A percentile compares a stretch with the other conserved stretches of the same genome.
Conservation (phyloP, 2,888 invertebrate genomes). For the Linyphia triangularis region DNA sequence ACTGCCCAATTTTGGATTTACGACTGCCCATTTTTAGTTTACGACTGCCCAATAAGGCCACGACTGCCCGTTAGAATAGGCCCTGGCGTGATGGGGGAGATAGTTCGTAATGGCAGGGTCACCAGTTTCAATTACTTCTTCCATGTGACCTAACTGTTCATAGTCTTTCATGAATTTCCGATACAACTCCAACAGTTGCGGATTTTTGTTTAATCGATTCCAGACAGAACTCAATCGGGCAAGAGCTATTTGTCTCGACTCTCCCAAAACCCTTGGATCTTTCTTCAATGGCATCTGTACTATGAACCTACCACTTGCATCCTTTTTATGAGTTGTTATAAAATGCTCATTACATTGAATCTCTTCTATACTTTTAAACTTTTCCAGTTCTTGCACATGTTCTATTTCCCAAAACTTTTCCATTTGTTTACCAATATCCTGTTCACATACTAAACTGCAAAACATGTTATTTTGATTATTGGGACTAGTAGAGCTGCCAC, state of each 20-base stretch:
- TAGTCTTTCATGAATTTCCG: conserved; percentile 2
- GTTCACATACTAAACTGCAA: background rate
- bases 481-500: background rate
- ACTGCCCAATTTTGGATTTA: too few species aligned
- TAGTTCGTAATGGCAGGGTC: conserved; percentile 6
- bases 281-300: background rate
- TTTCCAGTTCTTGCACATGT: background rate
- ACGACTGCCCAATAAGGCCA: too few species aligned
- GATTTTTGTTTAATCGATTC: background rate
- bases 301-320: background rate
- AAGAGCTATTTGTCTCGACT: background rate
- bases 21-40: too few species aligned
- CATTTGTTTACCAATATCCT: too few species aligned
- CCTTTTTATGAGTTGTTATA: background rate
- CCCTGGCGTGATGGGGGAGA: conserved; percentile 76
- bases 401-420: background rate
- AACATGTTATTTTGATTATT: background rate
- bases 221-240: background rate
- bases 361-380: background rate
- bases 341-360: background rate
- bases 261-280: background rate
- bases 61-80: too few species aligned
- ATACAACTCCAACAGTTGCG: conserved; percentile 4
- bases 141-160: background rate
- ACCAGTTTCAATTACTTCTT: background rate